Base-by-base conservation (phyloP, 2,113 vertebrate species). In the Glaucidium brasilianum region DNA sequence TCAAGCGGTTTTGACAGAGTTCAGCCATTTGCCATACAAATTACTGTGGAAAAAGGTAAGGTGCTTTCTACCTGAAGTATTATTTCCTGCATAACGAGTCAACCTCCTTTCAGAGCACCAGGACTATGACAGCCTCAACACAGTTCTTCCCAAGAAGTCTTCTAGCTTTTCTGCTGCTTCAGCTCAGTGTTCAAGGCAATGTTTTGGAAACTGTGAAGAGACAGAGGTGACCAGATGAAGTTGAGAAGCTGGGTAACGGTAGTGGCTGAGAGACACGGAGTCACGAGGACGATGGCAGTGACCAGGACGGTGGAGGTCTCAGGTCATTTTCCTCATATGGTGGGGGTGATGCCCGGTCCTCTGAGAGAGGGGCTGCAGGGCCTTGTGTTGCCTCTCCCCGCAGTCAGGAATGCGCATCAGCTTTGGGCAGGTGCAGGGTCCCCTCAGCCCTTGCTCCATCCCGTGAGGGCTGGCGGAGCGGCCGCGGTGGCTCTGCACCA, bases 381-480 rank as follows among this genome's bases (percentile, higher is more conserved):
- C 32, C 35, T 50, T 7, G 32, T n/a, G 59, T 17, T 29, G 34
- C 43, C 34, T 32, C 35, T 52, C 26, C 32, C 27, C 41, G 2
- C 37, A 64, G 43, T 13, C 37, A 73, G 52, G 43, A 64, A 17
- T 12, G 7, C 52, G 15, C 30, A 3, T 22, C 3, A 35, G 21
- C 60, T 43, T 41, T 16, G 53, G 27, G 62, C 41, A 10, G 0
- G 9, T 11, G 47, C 47, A 1, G 6, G 10, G 27, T 4, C 50
- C 2, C 0, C 10, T 37, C 49, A 30, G 6, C 20, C 14, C 37
- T 39, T 74, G 11, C 66, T 32, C 21, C 30, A 29, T 4, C n/a
- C 34, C 21, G 16, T 0, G 0, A 52, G 34, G n/a, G 18, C 60
- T 10, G 3, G 56, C 21, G 39, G 39, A 39, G 39, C 1, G 5